Base-by-base conservation (phyloP, 2,113 vertebrate genomes). In the Cephalopholis sonnerati region DNA sequence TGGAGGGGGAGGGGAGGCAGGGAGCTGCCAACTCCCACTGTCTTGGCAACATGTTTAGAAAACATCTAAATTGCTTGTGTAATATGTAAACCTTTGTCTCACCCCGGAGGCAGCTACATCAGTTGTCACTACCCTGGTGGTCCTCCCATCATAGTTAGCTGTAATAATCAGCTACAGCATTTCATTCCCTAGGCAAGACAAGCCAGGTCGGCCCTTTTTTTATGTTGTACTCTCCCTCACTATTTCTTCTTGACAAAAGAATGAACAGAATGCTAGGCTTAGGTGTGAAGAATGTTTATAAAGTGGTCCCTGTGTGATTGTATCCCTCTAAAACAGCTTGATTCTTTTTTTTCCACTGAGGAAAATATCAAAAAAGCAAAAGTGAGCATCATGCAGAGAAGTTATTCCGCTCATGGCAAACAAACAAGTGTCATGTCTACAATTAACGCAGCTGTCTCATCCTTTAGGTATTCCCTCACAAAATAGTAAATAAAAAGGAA, bases 31-130 rank as follows among this genome's bases (percentile, higher is more conserved):
- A 91, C 95, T 98, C 96, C 96, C 97, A 97, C 97, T 97, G 96
- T 98, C 97, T 97, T 97, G 98, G 98, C 97, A 97, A 97, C 96
- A 96, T 97, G 97, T 98, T 98, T 98, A 97, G 96, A 98, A 98
- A 98, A 97, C 97, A 97, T 96, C 97, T 93, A 97, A 98, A 97
- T 98, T 97, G 96, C 96, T 98, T 98, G 96, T 98, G 96, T 97
- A 97, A 98, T 98, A 97, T 97, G 96, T 98, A 98, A 98, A 97
- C 96, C 97, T 97, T 97, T 97, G 96, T 97, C 97, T 98, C 95
- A 96, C 96, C 97, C 96, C 85, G 89, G 95, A 96, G 97, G 96
- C 96, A 96, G 94, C 93, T 95, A 94, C 95, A 96, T 97, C 95
- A 96, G 93, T 97, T 98, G 97, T 97, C 96, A 96, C 97, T 94